Evolutionary conservation across 92 coral and sea anemone genomes (phyloP), one percentile per base, ranked within the genome.

Genomic region (Galaxea fascicularis): DNA sequence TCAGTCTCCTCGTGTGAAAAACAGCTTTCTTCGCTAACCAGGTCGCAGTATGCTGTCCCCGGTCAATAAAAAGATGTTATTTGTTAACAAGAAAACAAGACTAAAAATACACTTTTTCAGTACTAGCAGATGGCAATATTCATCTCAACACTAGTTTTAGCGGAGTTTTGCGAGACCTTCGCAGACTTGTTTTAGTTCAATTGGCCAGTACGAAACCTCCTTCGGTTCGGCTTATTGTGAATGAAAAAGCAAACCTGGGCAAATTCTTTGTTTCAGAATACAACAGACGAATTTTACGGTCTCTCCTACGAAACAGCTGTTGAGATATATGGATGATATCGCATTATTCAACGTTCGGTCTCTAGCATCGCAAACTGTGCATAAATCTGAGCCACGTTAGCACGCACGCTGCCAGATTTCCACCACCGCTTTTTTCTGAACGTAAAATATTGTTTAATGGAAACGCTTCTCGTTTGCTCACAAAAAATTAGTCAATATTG

Each of bases 101-200:
- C 3, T 24, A 35, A 35, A 35, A 35, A 35, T 6, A 35, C 6
- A 83, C 14, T 0, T 13, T 13, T 49, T 46, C 18, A 65, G 30
- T 25, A 51, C 7, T 4, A 27, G 17, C 28, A 31, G 51, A 21
- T 26, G 65, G 21, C 51, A 79, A 66, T 66, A 51, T 79, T 46
- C 84, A 79, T 79, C 31, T 79, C 65, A 79, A 65, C 30, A 66
- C 35, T 51, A 35, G 65, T 79, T 79, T 52, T 49, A 29, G 44
- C 65, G 27, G 47, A 13, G 62, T 64, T 47, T 4, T 65, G 20
- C 28, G 46, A 20, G 65, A 30, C 26, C 14, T 16, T 25, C 21
- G 62, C 41, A 35, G 41, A 35, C 6, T 35, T 35, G 3, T 65
- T 28, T 65, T 28, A 13, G 44, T 10, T 30, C 3, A 8, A 28